These are phyloP conservation scores for Tanypteryx hageni DNA, from an alignment of 2,888 invertebrate species.

Conservation along the genomic window DNA sequence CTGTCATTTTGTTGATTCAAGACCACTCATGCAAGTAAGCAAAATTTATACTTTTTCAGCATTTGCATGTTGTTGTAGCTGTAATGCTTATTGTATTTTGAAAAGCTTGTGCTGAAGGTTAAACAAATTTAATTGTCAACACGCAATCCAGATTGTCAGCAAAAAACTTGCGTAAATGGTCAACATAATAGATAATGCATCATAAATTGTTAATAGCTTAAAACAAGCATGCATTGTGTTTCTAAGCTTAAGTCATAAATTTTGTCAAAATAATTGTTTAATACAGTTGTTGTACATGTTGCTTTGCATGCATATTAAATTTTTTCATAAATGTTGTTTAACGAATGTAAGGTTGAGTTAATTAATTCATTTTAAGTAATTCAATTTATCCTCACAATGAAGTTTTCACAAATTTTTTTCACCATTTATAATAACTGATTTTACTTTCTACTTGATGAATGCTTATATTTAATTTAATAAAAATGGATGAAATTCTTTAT, in stretches of 20 bases:
- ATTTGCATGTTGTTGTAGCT: too few relatives aligned
- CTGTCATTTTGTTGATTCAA: too few relatives aligned
- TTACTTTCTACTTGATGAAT: neutral
- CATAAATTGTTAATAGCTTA: slow-evolving; percentile 22
- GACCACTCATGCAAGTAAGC: too few relatives aligned
- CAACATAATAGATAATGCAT: neutral
- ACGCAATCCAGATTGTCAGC: neutral
- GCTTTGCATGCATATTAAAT: slow-evolving; percentile 3
- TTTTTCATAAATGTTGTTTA: neutral
- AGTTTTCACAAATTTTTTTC: slow-evolving; percentile 35
- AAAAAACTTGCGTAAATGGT: neutral
- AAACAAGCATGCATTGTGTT: slow-evolving; percentile 30
- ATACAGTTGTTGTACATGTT: neutral
- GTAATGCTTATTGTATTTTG: too few relatives aligned
- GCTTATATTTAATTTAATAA: neutral
- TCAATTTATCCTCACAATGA: neutral
- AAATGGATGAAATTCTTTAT: slow-evolving; percentile 68
- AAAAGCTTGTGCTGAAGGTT: too few relatives aligned
- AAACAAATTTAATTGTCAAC: too few relatives aligned
- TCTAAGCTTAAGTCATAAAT: slow-evolving; percentile 21
- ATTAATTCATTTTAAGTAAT: neutral
- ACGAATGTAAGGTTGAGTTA: neutral
- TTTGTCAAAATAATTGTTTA: neutral
- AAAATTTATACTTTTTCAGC: too few relatives aligned
- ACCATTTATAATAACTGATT: slow-evolving; percentile 18